phyloP scores from a whole-genome alignment of 1,140 invertebrate genomes.

The Drosophila albomicans region DNA sequence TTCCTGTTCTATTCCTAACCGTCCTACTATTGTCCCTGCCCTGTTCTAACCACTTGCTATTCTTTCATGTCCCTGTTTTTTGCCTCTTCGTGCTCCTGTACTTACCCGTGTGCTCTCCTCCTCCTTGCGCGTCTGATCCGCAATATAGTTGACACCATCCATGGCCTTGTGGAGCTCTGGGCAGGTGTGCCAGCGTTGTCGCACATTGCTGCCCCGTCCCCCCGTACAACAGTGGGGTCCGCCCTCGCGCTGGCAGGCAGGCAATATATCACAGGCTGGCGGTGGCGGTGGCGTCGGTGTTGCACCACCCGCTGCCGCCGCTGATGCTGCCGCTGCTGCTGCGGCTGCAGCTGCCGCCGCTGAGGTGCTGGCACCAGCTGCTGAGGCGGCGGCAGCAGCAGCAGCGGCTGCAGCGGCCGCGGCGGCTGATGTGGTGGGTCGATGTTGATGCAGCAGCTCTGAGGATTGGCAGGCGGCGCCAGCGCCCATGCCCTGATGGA shows the following conservation, averaged over 20 bases:
- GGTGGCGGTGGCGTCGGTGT: conserved; percentile 59
- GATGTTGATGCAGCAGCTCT: conserved; percentile 59
- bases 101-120: conserved; percentile 95
- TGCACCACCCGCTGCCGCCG: conserved; percentile 46
- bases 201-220: conserved; percentile 84
- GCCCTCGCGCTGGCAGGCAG: conserved; percentile 79
- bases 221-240: conserved; percentile 76
- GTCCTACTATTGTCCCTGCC: too few species aligned
- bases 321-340: conserved; percentile 45
- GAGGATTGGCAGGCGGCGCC: conserved; percentile 76
- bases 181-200: conserved; percentile 92
- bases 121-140: conserved; percentile 96
- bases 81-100: not conserved
- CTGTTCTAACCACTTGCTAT: too few species aligned
- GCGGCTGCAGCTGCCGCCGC: conserved; percentile 48
- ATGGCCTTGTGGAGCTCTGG: conserved; percentile 97
- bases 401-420: conserved; percentile 32
- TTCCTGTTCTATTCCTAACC: too few species aligned
- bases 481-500: conserved; percentile 78
- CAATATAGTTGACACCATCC: conserved; percentile 96
- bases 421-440: conserved; percentile 41
- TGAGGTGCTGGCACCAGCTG: conserved; percentile 30
- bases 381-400: conserved; percentile 42
- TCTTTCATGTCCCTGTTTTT: too few species aligned
- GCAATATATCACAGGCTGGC: conserved; percentile 75